Evolutionary conservation across 1,140 invertebrate species (phyloP).

Genomic region (Akabosia matsudoensis): DNA sequence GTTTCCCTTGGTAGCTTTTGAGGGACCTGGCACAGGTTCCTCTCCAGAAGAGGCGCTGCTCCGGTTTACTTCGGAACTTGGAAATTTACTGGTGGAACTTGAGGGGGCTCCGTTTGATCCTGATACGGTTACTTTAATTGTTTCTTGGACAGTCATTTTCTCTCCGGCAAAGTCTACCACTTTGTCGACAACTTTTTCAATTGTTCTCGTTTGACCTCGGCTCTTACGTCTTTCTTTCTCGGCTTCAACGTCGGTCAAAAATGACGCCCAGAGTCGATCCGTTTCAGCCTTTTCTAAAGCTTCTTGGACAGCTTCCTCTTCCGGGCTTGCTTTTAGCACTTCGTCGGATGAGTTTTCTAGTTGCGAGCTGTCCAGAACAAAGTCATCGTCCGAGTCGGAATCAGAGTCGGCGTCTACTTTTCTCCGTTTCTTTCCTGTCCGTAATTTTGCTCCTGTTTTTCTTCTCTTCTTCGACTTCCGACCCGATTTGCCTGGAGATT

Average conservation of each 20-base stretch:
- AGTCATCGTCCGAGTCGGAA: conserved; percentile 3
- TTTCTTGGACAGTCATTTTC: conserved; percentile 22
- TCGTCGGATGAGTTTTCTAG: not conserved
- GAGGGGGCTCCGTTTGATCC: not conserved
- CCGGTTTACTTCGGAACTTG: not conserved
- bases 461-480: not conserved
- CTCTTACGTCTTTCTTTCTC: conserved; percentile 10
- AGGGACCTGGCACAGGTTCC: not conserved
- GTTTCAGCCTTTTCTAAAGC: conserved; percentile 26
- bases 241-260: conserved; percentile 16
- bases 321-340: not conserved
- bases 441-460: not conserved
- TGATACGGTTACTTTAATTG: conserved; percentile 13
- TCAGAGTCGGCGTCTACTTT: not conserved
- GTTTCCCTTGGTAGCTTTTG: conserved; percentile 4
- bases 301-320: not conserved
- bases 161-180: conserved; percentile 35
- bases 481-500: no score
- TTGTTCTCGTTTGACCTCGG: not conserved
- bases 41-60: not conserved
- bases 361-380: not conserved
- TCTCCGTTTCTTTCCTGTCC: not conserved
- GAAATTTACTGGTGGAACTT: not conserved
- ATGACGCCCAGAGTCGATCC: conserved; percentile 27
- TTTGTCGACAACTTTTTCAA: conserved; percentile 11